Evolutionary conservation across 1,140 invertebrate genomes (phyloP), one percentile per base, ranked within the genome.

Genomic region (Radopholus similis): DNA sequence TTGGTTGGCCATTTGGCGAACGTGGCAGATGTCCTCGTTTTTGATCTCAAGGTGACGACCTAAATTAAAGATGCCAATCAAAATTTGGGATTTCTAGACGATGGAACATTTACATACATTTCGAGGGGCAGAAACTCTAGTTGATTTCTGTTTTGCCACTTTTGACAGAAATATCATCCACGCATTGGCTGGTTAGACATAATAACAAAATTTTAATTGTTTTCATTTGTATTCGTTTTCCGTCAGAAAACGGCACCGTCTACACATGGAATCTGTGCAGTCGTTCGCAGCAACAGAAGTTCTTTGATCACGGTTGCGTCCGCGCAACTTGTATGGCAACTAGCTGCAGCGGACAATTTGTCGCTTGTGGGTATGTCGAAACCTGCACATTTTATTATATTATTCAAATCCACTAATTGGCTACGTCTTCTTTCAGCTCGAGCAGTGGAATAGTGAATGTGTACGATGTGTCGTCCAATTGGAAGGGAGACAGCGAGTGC

Each of bases 51-150:
- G 23, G 70, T 71, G 23, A 38, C 21, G 8, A 28, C 18, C 18
- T 65, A 15, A 18, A 21, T 30, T 30, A 69, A 23, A n/a, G 32
- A 40, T 28, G 40, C 8, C 21, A 13, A 44, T 13, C n/a, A 44
- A 38, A 34, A 64, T 40, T 23, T 8, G 26, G 5, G 32, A 21
- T 35, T 73, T 74, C 2, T n/a, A 72, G 70, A 73, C 73, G 38
- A 75, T 75, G 73, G 73, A 75, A 21, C 73, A 77, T 42, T 34
- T 75, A 21, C 75, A 77, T 13, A 75, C 73, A 15, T 75, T 75
- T 59, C 47, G 44, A 15, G 73, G 64, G 13, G 11, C 34, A 11
- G n/a, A 56, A 9, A 42, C 51, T 18, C 28, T 75, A n/a, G 75
- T 74, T 4, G 73, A 73, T 15, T 58, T 77, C 21, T 53, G 70